These are phyloP conservation scores for Nomada goodeniana DNA, from an alignment of 2,888 invertebrate genomes.

Conservation along the genomic window DNA sequence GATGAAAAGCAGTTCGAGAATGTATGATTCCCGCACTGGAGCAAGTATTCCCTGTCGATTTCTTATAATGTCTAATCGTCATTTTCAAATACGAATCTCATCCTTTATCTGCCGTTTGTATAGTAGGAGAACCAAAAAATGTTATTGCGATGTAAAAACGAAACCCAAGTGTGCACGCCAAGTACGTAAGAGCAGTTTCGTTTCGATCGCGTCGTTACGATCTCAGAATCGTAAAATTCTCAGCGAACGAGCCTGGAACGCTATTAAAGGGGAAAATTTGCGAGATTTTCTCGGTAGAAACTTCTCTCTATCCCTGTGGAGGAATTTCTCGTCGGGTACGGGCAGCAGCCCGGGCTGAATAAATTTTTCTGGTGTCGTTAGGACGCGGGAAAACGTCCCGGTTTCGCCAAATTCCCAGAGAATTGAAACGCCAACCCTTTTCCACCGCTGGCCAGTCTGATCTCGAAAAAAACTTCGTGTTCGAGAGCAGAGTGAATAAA, in stretches of 20 bases:
- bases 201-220: neutral
- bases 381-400: neutral
- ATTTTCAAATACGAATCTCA: too few relatives aligned
- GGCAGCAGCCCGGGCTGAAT: constrained; percentile 6
- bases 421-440: constrained; percentile 12
- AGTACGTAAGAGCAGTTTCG: neutral
- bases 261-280: neutral
- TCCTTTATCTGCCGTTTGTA: too few relatives aligned
- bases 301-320: too few relatives aligned
- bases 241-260: neutral
- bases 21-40: constrained; percentile 10
- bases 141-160: too few relatives aligned
- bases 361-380: constrained; percentile 39
- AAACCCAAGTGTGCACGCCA: too few relatives aligned
- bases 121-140: too few relatives aligned
- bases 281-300: constrained; percentile 1
- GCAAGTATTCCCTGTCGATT: neutral
- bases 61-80: too few relatives aligned
- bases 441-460: neutral
- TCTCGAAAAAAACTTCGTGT: neutral
- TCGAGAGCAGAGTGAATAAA: neutral
- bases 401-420: constrained; percentile 38
- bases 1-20: neutral
- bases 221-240: neutral
- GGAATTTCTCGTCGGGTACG: constrained; percentile 11